A percentile compares a stretch with the other conserved stretches of the same genome.
These are phyloP conservation scores for Neotragus moschatus DNA, from an alignment of 2,113 vertebrate species.

Conservation along the genomic window DNA sequence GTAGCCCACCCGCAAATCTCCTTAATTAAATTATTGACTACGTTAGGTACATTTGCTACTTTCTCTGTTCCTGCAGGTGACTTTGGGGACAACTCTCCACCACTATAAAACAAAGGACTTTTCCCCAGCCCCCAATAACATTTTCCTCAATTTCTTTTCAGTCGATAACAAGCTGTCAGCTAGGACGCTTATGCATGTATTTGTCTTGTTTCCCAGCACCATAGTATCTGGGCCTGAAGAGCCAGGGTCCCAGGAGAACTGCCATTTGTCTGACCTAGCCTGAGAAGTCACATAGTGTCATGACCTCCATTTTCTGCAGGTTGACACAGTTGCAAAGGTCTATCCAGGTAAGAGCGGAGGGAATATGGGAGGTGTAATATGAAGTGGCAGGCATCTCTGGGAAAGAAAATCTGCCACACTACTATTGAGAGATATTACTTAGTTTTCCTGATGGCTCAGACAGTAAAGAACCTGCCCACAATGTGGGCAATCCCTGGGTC, in stretches of 20 bases:
- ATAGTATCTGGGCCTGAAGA: background rate
- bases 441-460: background rate
- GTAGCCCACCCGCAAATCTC: background rate
- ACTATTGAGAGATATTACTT: background rate
- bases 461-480: background rate
- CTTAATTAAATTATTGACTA: background rate
- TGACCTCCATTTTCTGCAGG: background rate
- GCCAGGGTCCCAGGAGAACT: background rate
- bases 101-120: background rate
- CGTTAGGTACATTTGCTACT: background rate
- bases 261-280: background rate
- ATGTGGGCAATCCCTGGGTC: accelerated
- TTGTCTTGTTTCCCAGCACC: background rate
- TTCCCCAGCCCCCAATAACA: background rate
- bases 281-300: background rate
- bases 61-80: background rate
- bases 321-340: background rate
- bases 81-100: background rate
- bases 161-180: background rate
- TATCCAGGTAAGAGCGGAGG: background rate
- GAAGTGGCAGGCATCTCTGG: background rate
- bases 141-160: background rate
- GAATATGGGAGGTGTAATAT: no score
- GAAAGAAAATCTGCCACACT: background rate
- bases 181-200: background rate